These are phyloP conservation scores for Stigmatopora nigra DNA, from an alignment of 2,113 vertebrate genomes.

Conservation along the genomic window DNA sequence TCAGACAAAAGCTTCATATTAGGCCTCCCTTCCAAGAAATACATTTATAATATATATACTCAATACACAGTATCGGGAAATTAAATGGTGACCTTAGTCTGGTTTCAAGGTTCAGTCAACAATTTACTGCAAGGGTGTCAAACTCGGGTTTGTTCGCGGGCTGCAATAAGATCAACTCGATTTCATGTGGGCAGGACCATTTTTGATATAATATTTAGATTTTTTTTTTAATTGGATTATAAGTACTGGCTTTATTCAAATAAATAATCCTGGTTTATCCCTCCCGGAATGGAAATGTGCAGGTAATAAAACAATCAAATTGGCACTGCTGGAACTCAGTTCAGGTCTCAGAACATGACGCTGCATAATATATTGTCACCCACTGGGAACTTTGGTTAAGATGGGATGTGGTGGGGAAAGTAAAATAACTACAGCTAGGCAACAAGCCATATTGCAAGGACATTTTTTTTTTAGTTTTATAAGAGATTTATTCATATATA, in stretches of 20 bases:
- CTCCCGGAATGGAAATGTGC: background rate
- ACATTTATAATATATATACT: background rate
- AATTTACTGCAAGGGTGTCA: too few relatives aligned
- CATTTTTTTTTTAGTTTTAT: background rate
- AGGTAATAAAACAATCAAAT: background rate
- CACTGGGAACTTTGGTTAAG: background rate
- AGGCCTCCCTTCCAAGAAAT: background rate
- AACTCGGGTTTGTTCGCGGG: too few relatives aligned
- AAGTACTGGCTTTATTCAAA: too few relatives aligned
- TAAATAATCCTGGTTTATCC: background rate
- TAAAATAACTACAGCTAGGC: background rate
- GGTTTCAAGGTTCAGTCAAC: background rate
- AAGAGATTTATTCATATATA: background rate
- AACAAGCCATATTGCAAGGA: background rate
- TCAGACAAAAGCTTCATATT: constrained; percentile 19
- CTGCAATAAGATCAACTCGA: too few relatives aligned
- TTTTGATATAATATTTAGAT: too few relatives aligned
- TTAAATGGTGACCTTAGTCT: background rate
- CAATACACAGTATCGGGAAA: background rate
- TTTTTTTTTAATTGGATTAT: too few relatives aligned
- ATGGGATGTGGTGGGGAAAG: background rate
- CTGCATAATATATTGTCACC: background rate
- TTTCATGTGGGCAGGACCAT: too few relatives aligned
- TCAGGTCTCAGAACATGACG: background rate
- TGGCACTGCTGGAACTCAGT: background rate